Evolutionary conservation across 2,797 vertebrate species (phyloP), one percentile per base, ranked within the genome.

Genomic region (Fistularia commersonii): DNA sequence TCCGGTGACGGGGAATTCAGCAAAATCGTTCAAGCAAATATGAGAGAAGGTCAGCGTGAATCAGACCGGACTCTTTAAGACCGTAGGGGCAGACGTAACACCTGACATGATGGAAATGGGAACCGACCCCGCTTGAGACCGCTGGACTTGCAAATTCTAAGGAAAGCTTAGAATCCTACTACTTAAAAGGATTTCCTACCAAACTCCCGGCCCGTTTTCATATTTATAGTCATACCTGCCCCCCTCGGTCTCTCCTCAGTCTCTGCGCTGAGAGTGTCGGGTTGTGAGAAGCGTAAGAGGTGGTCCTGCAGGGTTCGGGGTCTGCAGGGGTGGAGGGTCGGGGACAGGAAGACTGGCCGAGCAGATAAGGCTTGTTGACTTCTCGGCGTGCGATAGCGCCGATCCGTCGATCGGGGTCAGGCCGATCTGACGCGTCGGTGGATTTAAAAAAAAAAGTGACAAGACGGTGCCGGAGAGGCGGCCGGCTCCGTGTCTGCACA

Each of bases 311-410:
- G 32, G 6, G 8, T 35, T n/a, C 4, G n/a, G 44, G 40, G 32
- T 63, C 58, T 41, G 41, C 15, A 32, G 36, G 66, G 69, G 64
- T 53, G 54, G 60, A 53, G 64, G 57, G 36, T 61, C 48, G 31
- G 41, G 49, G 61, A 60, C 75, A 81, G 75, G 76, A 82, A 76
- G 76, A 59, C 62, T 74, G 77, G 54, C 36, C 0, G 10, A 60
- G 33, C 40, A 81, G 80, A 77, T 77, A 71, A 79, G 69, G 62
- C 32, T 7, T 67, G 57, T 69, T 70, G 55, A 57, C 6, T 8
- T n/a, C n/a, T n/a, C n/a, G 5, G 33, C 41, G 45, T 36, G 41
- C 23, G 46, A 72, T 45, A 45, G 39, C 33, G 41, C 15, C 13
- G 14, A 69, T 54, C 31, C 4, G 23, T 41, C 61, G 36, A 31